These are phyloP conservation scores for Todiramphus chloris DNA, from an alignment of 2,113 vertebrate genomes.

Conservation along the genomic window DNA sequence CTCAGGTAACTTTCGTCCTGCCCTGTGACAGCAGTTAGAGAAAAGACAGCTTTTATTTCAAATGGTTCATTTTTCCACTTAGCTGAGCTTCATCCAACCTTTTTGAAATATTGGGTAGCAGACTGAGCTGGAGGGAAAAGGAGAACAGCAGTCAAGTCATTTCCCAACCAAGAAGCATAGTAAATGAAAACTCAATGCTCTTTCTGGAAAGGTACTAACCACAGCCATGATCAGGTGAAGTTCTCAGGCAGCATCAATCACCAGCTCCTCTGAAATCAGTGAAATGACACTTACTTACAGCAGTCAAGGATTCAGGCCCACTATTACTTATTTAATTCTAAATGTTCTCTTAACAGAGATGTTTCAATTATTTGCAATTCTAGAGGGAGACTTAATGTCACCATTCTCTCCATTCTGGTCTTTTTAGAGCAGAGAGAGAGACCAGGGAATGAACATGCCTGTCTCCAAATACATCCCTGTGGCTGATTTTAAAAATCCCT, in stretches of 20 bases:
- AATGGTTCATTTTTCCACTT: constrained; percentile 6
- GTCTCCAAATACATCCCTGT: background rate
- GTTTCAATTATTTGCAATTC: background rate
- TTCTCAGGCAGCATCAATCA: background rate
- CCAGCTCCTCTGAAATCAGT: background rate
- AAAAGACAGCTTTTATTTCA: constrained; percentile 29
- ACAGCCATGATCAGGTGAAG: background rate
- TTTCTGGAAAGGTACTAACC: constrained; percentile 9
- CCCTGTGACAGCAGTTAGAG: background rate
- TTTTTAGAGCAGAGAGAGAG: background rate
- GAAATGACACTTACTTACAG: background rate
- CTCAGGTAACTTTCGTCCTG: background rate
- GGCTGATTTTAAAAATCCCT: background rate
- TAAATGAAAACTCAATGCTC: background rate
- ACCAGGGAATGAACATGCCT: background rate
- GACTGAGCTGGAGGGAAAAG: constrained; percentile 7
- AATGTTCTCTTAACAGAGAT: background rate
- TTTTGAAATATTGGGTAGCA: constrained; percentile 22
- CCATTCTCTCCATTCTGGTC: background rate
- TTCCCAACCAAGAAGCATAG: background rate
- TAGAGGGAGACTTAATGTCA: background rate
- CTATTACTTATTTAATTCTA: background rate
- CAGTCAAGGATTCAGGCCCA: background rate
- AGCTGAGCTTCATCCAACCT: constrained; percentile 27
- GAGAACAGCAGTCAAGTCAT: constrained; percentile 5